phyloP scores from a whole-genome alignment of 2,888 invertebrate genomes.

The Noctua comes region DNA sequence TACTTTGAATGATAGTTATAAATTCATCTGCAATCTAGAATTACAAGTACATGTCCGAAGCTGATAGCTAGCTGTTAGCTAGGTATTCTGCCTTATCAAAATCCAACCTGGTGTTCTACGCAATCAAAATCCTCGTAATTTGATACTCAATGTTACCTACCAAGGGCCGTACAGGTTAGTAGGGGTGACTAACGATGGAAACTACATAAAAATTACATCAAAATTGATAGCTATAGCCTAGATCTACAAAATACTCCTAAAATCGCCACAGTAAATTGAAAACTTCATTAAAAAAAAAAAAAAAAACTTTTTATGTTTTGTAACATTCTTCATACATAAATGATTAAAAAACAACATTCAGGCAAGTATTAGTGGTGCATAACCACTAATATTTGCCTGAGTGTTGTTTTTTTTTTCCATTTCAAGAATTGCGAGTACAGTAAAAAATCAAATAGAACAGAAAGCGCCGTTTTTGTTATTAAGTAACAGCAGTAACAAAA shows the following conservation, averaged over 20 bases:
- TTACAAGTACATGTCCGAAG: too few species aligned
- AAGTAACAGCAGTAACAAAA: not conserved
- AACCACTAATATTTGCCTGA: not conserved
- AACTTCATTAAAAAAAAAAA: not conserved
- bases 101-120: not conserved
- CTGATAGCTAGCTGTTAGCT: too few species aligned
- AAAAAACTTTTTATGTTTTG: not conserved
- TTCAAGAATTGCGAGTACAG: not conserved
- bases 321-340: not conserved
- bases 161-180: not conserved
- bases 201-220: slow-evolving; percentile 8
- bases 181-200: not conserved
- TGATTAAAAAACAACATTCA: too few species aligned
- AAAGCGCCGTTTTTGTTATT: not conserved
- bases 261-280: not conserved
- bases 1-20: too few species aligned
- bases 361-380: too few species aligned
- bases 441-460: too few species aligned
- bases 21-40: too few species aligned
- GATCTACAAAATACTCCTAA: not conserved
- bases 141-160: not conserved
- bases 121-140: slow-evolving; percentile 1
- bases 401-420: not conserved
- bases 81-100: too few species aligned
- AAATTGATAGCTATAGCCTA: not conserved